Conservation (phyloP, 23 tunicate species). For the Styela plicata region DNA sequence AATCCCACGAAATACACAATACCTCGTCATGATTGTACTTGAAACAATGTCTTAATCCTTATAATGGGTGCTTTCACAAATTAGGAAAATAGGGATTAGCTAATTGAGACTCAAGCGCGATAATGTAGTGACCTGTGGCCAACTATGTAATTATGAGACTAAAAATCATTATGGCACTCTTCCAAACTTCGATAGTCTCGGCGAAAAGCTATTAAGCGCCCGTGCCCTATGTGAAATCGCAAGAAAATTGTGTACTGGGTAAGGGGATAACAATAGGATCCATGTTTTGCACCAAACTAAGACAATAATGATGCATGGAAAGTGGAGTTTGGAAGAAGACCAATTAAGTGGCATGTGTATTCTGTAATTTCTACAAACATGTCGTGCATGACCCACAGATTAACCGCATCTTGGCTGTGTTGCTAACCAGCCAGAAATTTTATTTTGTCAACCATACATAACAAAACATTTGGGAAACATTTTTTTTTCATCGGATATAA, state of each 20-base stretch:
- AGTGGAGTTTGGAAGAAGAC: no score
- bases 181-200: not conserved
- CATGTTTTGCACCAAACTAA: not conserved
- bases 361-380: no score
- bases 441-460: no score
- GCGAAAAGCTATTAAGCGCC: not conserved
- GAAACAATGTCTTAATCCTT: not conserved
- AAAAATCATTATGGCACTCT: not conserved
- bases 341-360: no score
- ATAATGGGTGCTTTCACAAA: not conserved
- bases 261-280: not conserved
- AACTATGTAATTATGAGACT: not conserved
- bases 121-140: not conserved
- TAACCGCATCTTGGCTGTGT: no score
- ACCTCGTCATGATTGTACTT: not conserved
- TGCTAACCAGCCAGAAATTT: no score
- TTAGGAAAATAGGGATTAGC: slow-evolving; percentile 22
- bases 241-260: not conserved
- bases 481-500: no score
- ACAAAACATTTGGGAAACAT: no score
- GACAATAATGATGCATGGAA: not conserved
- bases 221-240: not conserved
- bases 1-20: not conserved
- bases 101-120: slow-evolving; percentile 13
- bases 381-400: no score